These are phyloP conservation scores for Cantharis flavilabris DNA, from an alignment of 2,888 invertebrate species.

Conservation along the genomic window DNA sequence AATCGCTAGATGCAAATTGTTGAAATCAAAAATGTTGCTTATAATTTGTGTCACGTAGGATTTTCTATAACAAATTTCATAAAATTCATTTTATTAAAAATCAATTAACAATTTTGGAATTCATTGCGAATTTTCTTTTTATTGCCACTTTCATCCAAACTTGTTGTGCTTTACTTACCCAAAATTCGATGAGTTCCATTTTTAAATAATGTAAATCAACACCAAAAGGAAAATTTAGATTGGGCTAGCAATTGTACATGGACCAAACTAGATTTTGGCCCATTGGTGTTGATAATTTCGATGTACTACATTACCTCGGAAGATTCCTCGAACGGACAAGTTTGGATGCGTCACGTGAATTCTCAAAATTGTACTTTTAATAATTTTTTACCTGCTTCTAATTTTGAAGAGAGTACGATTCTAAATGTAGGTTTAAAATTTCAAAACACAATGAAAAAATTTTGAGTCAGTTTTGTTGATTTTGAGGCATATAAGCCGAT, in stretches of 20 bases:
- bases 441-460: constrained; percentile 1
- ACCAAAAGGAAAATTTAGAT: background rate
- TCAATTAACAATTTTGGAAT: constrained; percentile 2
- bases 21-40: background rate
- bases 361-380: constrained; percentile 3
- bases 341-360: background rate
- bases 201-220: background rate
- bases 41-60: background rate
- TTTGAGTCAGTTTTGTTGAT: constrained; percentile 6
- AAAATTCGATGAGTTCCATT: background rate
- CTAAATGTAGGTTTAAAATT: constrained; percentile 8
- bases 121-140: background rate
- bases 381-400: constrained; percentile 1
- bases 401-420: constrained; percentile 4
- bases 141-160: background rate
- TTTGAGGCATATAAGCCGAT: constrained; percentile 19
- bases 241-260: background rate
- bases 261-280: background rate
- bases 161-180: background rate
- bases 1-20: background rate
- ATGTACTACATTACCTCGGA: background rate
- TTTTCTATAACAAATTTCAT: constrained; percentile 1
- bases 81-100: background rate
- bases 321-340: background rate
- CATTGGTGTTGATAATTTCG: background rate